A percentile compares a stretch with the other conserved stretches of the same genome.
phyloP scores from a whole-genome alignment of 2,797 vertebrate species.

The Cirrhinus molitorella region DNA sequence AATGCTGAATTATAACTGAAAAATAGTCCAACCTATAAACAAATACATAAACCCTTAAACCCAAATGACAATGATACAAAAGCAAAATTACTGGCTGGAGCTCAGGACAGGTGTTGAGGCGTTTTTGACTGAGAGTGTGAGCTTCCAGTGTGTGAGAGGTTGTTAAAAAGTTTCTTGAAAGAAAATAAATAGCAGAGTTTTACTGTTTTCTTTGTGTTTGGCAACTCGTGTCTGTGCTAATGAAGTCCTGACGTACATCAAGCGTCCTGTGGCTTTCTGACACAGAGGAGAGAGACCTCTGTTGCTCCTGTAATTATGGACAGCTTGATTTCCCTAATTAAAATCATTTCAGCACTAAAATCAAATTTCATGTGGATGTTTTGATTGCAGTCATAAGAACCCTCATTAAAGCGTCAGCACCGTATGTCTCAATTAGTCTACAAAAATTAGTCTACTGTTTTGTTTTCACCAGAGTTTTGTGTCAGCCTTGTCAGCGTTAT shows the following conservation, averaged over 20 bases:
- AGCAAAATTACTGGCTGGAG: background rate
- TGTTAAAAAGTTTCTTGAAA: slow-evolving; percentile 35
- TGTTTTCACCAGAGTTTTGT: slow-evolving; percentile 21
- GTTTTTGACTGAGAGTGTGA: background rate
- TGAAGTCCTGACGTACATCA: slow-evolving; percentile 44
- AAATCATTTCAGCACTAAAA: slow-evolving; percentile 64
- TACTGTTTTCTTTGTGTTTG: slow-evolving; percentile 37
- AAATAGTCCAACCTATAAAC: background rate
- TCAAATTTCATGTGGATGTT: slow-evolving; percentile 60
- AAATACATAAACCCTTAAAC: background rate
- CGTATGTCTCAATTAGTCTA: slow-evolving; percentile 54
- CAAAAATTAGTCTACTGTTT: slow-evolving; percentile 35
- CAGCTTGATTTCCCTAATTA: slow-evolving; percentile 73
- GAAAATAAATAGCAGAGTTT: slow-evolving; percentile 24
- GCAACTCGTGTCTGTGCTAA: slow-evolving; percentile 29
- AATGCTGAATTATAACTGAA: background rate
- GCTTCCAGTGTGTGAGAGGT: background rate
- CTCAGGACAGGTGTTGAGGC: background rate
- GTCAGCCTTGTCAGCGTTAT: background rate
- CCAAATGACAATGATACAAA: background rate
- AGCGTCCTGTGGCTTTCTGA: slow-evolving; percentile 36
- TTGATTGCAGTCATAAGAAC: slow-evolving; percentile 64
- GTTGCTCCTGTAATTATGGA: slow-evolving; percentile 67
- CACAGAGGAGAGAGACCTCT: slow-evolving; percentile 57
- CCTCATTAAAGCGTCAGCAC: slow-evolving; percentile 46